Base-by-base conservation (phyloP, 2,797 vertebrate genomes). In the Neosalanx taihuensis region DNA sequence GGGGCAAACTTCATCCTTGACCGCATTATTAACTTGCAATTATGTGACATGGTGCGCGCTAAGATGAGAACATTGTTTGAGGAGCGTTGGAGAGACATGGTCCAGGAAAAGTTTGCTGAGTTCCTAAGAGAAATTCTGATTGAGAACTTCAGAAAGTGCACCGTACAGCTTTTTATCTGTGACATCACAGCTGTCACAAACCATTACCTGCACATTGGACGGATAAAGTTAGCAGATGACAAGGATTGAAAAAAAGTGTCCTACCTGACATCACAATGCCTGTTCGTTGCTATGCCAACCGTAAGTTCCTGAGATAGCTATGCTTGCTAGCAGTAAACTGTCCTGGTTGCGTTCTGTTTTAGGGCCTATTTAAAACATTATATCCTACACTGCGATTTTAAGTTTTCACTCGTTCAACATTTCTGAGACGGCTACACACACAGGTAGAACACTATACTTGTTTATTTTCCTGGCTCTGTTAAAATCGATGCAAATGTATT, bases 81-180 rank as follows among this genome's bases (percentile, higher is more conserved):
- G 2, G 72, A 70, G 73, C 79, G 83, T 2, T 90, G 83, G 88
- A 80, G 18, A 64, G 80, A 84, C 66, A 76, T 80, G 76, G 78
- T 83, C 0, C 80, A 80, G 70, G 74, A 80, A 3, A 89, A 64
- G 74, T 86, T 84, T 31, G 77, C 79, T 0, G 77, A 86, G 53
- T 51, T 72, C 51, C 68, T 89, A 70, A 83, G 83, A 70, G 82
- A 87, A 49, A 85, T 65, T 51, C 66, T 87, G 41, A 88, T 76
- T 3, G 71, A 89, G 20, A 71, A 81, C 37, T 88, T 91, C 37
- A 88, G 88, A 60, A 76, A 61, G n/a, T 72, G 72, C 2, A 76
- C 79, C 0, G 59, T 85, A 3, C 73, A 78, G 23, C 72, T 88
- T 70, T 91, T 87, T 59, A 73, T 77, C 74, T 71, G 74, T 18